Evolutionary conservation across 1,140 invertebrate genomes (phyloP), one percentile per base, ranked within the genome.

Genomic region (Zeugodacus cucurbitae): DNA sequence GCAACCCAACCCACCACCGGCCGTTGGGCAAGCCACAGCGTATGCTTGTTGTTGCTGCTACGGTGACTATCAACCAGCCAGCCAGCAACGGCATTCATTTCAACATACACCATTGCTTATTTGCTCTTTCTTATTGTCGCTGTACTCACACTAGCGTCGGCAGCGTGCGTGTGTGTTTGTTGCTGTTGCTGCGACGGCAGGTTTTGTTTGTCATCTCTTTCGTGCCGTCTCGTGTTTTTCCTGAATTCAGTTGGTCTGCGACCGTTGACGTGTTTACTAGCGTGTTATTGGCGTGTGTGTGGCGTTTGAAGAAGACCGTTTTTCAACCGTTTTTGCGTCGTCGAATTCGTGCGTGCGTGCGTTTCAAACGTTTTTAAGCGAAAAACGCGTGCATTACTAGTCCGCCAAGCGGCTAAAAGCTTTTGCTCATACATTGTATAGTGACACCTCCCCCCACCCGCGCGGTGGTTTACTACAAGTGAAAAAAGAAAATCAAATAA

Each of bases 221-320:
- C 44, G 54, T 87, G 37, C 70, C 54, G 64, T 70, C 57, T 67
- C 82, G 59, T 88, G 37, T 87, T 37, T 34, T 88, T 87, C 87
- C 74, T 85, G 64, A 70, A 54, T 91, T 93, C 90, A 93, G 91
- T 93, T 91, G 90, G 91, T 92, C 89, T 91, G 91, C 90, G 91
- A 93, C 92, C 91, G 91, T 92, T 92, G 91, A 91, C 92, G 92
- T 93, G 92, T 91, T 92, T 93, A 90, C 91, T 89, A 90, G 89
- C 87, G 90, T 90, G 74, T 89, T 87, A 26, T 37, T 41, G 22
- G 74, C 88, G 88, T 82, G 41, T 82, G 7, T 82, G 41, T 86
- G 20, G 57, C 57, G 85, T 22, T 59, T 6, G 32, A 41, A 34
- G 20, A 8, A 85, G 20, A 57, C 6, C 29, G 17, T 58, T 0